These are phyloP conservation scores for Acromyrmex heyeri DNA, from an alignment of 1,140 invertebrate species.

Conservation along the genomic window DNA sequence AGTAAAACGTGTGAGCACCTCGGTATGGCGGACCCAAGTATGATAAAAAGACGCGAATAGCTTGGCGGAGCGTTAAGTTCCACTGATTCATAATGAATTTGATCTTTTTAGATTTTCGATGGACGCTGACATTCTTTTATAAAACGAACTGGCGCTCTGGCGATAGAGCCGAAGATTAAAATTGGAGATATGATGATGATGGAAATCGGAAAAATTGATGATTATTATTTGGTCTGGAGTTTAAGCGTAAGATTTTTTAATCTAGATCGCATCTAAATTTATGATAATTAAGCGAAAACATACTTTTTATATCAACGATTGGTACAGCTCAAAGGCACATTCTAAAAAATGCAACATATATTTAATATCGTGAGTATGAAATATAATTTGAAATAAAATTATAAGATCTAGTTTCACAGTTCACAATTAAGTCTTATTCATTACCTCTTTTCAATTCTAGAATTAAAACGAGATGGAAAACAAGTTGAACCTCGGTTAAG, in stretches of 20 bases:
- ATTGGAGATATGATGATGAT: constrained; percentile 7
- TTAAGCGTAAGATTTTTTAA: neutral
- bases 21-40: neutral
- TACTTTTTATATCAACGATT: neutral
- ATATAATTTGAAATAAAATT: too few relatives aligned
- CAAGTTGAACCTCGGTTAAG: too few relatives aligned
- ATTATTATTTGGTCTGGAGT: neutral
- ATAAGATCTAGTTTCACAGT: too few relatives aligned
- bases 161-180: constrained; percentile 18
- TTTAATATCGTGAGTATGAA: too few relatives aligned
- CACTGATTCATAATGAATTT: constrained; percentile 48
- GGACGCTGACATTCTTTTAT: neutral
- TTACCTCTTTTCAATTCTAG: too few relatives aligned
- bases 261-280: neutral
- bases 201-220: constrained; percentile 17
- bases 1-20: constrained; percentile 15
- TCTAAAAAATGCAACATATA: too few relatives aligned
- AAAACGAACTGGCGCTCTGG: neutral
- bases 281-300: neutral
- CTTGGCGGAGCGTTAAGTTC: constrained; percentile 30
- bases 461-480: too few relatives aligned
- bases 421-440: too few relatives aligned
- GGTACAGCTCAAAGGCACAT: too few relatives aligned
- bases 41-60: constrained; percentile 30
- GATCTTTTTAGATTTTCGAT: constrained; percentile 23